phyloP scores from a whole-genome alignment of 1,140 invertebrate genomes.

The Zaprionus africanus region DNA sequence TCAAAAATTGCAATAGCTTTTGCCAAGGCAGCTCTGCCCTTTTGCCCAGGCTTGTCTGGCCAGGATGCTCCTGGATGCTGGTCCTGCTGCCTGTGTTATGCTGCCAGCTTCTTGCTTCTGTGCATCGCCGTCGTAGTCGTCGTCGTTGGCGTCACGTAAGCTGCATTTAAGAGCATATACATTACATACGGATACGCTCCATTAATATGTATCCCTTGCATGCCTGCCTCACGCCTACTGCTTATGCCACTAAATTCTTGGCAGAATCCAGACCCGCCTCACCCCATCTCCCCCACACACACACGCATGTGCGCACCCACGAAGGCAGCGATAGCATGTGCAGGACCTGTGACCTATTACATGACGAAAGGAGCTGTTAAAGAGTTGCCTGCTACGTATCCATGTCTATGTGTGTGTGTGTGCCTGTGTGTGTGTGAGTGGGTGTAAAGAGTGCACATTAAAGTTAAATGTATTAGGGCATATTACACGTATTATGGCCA shows the following conservation, averaged over 20 bases:
- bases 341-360: conserved; percentile 69
- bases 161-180: conserved; percentile 79
- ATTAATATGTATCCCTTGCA: conserved; percentile 81
- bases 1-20: conserved; percentile 72
- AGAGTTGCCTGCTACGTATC: conserved; percentile 37
- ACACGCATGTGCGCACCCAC: neutral
- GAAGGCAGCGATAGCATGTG: conserved; percentile 39
- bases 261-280: neutral
- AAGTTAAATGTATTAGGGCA: conserved; percentile 47
- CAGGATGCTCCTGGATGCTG: conserved; percentile 14
- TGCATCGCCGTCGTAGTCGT: neutral
- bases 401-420: neutral
- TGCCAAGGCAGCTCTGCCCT: conserved; percentile 12
- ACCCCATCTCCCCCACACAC: conserved; percentile 2
- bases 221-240: conserved; percentile 66
- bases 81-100: conserved; percentile 21
- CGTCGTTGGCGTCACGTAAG: conserved; percentile 62
- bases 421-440: neutral
- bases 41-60: conserved; percentile 11
- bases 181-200: conserved; percentile 80
- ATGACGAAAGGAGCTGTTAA: conserved; percentile 70
- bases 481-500: conserved; percentile 40
- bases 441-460: conserved; percentile 29
- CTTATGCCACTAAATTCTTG: conserved; percentile 59
- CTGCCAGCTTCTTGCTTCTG: conserved; percentile 20